Conservation (phyloP, 1,140 invertebrate species). For the Pteromalus puparum region DNA sequence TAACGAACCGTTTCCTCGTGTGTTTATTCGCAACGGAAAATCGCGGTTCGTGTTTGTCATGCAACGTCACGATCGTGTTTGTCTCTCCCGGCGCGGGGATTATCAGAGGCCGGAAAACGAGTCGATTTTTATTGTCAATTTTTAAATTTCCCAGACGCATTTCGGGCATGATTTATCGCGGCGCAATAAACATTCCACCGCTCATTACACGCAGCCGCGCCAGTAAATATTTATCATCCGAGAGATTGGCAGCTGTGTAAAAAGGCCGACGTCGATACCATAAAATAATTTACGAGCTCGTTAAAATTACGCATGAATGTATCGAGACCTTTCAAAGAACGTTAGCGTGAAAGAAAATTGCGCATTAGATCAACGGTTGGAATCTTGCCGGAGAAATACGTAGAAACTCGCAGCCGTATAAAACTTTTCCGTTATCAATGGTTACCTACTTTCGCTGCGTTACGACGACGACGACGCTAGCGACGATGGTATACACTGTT, state of each 20-base stretch:
- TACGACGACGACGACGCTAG: background rate
- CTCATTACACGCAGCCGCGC: too few relatives aligned
- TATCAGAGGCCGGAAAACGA: background rate
- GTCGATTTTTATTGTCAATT: background rate
- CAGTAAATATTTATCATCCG: background rate
- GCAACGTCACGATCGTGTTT: background rate
- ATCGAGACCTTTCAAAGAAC: too few relatives aligned
- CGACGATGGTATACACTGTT: background rate
- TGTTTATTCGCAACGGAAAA: background rate
- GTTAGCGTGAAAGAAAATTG: background rate
- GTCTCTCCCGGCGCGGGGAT: background rate
- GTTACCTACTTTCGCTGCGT: background rate
- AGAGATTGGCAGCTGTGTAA: too few relatives aligned
- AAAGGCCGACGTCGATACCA: too few relatives aligned
- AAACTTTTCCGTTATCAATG: background rate
- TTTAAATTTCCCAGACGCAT: background rate
- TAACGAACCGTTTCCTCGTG: background rate
- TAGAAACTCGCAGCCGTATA: too few relatives aligned
- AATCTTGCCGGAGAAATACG: too few relatives aligned
- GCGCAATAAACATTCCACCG: too few relatives aligned
- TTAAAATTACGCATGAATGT: background rate
- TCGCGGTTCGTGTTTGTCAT: background rate
- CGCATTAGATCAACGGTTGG: background rate
- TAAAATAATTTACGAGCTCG: background rate
- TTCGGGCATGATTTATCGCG: background rate